phyloP scores from a whole-genome alignment of 2,888 invertebrate species.

The Glyphotaelius pellucidus region DNA sequence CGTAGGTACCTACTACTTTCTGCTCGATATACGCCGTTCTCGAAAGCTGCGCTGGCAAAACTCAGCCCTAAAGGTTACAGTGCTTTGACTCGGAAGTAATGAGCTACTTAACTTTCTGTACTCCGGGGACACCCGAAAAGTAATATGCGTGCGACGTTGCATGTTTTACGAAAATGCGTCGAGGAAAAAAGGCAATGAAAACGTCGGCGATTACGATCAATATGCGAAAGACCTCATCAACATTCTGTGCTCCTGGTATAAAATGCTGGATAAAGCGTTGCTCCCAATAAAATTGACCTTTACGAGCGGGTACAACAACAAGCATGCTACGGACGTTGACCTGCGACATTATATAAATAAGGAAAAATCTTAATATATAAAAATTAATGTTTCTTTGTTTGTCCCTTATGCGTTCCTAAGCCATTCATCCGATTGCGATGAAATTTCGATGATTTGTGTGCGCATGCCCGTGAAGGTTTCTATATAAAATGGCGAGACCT shows the following conservation, averaged over 20 bases:
- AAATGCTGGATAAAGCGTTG: neutral
- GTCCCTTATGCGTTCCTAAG: too few species aligned
- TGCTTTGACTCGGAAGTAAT: slow-evolving; percentile 3
- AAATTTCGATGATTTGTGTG: too few species aligned
- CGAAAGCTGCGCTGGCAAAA: neutral
- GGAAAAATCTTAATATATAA: neutral
- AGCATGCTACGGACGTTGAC: neutral
- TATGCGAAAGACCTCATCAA: neutral
- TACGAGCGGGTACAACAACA: neutral
- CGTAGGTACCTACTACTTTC: neutral
- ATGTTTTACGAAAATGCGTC: neutral
- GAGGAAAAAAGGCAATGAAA: neutral
- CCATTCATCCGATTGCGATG: too few species aligned
- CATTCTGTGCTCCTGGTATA: neutral
- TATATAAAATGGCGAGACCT: too few species aligned
- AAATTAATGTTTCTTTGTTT: too few species aligned
- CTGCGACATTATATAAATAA: neutral
- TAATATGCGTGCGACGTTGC: neutral
- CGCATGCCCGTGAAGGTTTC: too few species aligned
- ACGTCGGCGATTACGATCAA: neutral
- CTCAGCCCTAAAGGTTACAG: slow-evolving; percentile 12
- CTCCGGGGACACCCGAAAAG: neutral
- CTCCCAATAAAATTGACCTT: neutral
- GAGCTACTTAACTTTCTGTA: slow-evolving; percentile 9
- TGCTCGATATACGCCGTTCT: neutral